phyloP scores from a whole-genome alignment of 2,113 vertebrate genomes.

The Alectura lathami region DNA sequence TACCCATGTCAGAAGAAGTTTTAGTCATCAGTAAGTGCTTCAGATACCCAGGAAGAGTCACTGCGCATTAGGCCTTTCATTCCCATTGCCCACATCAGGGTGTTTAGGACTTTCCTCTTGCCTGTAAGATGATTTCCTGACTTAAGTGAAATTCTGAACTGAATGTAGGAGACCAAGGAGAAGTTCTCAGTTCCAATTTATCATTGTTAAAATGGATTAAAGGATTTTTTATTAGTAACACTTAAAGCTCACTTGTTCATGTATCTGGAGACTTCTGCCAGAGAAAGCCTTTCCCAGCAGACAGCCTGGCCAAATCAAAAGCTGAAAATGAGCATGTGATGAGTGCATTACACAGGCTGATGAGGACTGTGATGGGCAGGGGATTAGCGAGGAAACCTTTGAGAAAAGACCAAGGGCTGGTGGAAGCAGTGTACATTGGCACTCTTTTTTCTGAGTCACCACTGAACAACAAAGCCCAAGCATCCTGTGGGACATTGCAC shows the following conservation, averaged over 20 bases:
- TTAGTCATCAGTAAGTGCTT: not conserved
- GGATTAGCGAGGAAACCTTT: slow-evolving; percentile 42
- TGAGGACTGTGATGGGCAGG: not conserved
- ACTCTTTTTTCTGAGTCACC: not conserved
- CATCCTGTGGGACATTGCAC: accelerated
- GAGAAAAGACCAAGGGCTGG: not conserved
- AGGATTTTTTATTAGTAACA: slow-evolving; percentile 70
- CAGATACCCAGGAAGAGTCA: not conserved
- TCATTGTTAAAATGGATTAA: slow-evolving; percentile 68
- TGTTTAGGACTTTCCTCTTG: not conserved
- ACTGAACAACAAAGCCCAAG: not conserved
- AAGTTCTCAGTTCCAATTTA: slow-evolving; percentile 55
- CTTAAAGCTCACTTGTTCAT: slow-evolving; percentile 60
- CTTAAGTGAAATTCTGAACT: slow-evolving; percentile 48
- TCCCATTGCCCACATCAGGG: not conserved
- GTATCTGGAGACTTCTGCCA: slow-evolving; percentile 58
- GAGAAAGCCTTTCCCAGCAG: slow-evolving; percentile 42
- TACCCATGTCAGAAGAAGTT: not conserved
- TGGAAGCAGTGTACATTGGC: accelerated
- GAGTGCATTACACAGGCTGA: slow-evolving; percentile 55
- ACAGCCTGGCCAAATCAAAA: slow-evolving; percentile 52
- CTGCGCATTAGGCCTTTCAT: not conserved
- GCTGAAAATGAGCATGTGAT: slow-evolving; percentile 54
- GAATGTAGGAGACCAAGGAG: slow-evolving; percentile 33
- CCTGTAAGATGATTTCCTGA: slow-evolving; percentile 13